Percentiles rank a stretch among this genome's conserved stretches.
phyloP scores from a whole-genome alignment of 1,140 invertebrate species.

The Drosophila elegans region DNA sequence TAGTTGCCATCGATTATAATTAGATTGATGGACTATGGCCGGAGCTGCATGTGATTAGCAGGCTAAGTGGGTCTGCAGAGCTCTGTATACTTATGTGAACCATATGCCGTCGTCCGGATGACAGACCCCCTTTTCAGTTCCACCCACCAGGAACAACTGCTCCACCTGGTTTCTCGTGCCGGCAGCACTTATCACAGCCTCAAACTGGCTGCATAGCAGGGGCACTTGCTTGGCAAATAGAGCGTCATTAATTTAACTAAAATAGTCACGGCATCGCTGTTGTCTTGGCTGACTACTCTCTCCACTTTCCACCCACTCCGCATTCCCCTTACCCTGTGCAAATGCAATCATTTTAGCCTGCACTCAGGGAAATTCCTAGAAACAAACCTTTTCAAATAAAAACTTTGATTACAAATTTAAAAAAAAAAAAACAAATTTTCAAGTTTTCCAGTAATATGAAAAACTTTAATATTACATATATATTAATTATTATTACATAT shows the following conservation, averaged over 20 bases:
- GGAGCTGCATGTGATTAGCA: slow-evolving; percentile 39
- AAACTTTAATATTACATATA: background rate
- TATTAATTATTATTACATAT: background rate
- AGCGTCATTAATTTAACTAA: slow-evolving; percentile 81
- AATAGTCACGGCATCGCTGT: slow-evolving; percentile 62
- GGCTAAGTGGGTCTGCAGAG: slow-evolving; percentile 26
- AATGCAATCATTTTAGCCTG: slow-evolving; percentile 79
- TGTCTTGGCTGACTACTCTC: slow-evolving; percentile 31
- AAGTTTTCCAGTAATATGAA: too few species aligned
- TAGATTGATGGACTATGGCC: slow-evolving; percentile 37
- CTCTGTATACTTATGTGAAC: slow-evolving; percentile 4
- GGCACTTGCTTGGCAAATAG: slow-evolving; percentile 73
- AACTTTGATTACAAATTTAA: too few species aligned
- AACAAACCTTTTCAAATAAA: background rate
- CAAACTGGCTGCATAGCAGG: slow-evolving; percentile 22
- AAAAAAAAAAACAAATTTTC: too few species aligned
- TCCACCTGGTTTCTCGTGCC: slow-evolving; percentile 46
- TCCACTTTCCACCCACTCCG: slow-evolving; percentile 9
- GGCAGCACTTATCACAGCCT: slow-evolving; percentile 70
- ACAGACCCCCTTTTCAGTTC: slow-evolving; percentile 1
- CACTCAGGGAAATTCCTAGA: background rate
- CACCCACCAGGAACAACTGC: background rate
- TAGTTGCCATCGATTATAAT: slow-evolving; percentile 41
- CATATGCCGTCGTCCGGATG: slow-evolving; percentile 25
- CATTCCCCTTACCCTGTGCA: slow-evolving; percentile 4